Percentiles rank a stretch among this genome's conserved stretches.
Evolutionary conservation across 1,140 invertebrate species (phyloP).

Genomic region (Rhizoglyphus robini): DNA sequence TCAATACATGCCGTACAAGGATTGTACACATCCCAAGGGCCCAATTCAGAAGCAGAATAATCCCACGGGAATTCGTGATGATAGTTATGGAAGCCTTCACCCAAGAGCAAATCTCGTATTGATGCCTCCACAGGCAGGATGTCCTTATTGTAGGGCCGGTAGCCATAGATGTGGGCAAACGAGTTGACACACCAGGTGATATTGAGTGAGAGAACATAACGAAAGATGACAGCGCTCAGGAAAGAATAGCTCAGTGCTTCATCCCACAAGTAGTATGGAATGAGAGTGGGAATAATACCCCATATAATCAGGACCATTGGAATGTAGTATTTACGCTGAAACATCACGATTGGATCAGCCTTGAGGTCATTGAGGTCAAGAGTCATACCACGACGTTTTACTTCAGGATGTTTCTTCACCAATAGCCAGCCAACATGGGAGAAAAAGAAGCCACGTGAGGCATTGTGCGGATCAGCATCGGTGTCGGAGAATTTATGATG

Average conservation of each 20-base stretch:
- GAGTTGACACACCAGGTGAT: slow-evolving; percentile 64
- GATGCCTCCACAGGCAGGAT: neutral
- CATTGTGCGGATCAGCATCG: too few relatives aligned
- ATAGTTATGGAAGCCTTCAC: too few relatives aligned
- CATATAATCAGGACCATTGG: slow-evolving; percentile 62
- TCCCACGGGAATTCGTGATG: neutral
- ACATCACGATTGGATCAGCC: too few relatives aligned
- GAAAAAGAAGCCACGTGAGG: too few relatives aligned
- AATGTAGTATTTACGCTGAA: slow-evolving; percentile 68
- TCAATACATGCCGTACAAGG: too few relatives aligned
- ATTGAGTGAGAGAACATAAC: slow-evolving; percentile 74
- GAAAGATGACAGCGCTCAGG: slow-evolving; percentile 64
- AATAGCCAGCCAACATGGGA: too few relatives aligned
- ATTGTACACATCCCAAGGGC: too few relatives aligned
- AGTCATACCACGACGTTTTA: too few relatives aligned
- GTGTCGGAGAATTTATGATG: too few relatives aligned
- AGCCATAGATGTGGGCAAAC: slow-evolving; percentile 40
- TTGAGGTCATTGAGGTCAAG: too few relatives aligned
- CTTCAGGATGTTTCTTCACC: too few relatives aligned
- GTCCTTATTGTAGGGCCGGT: slow-evolving; percentile 35
- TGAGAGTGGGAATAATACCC: slow-evolving; percentile 67
- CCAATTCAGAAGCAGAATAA: too few relatives aligned
- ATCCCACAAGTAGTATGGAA: slow-evolving; percentile 68
- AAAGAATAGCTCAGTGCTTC: slow-evolving; percentile 65
- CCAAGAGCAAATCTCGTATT: neutral